phyloP scores from a whole-genome alignment of 2,797 vertebrate species.

The Rhinogobio ventralis region DNA sequence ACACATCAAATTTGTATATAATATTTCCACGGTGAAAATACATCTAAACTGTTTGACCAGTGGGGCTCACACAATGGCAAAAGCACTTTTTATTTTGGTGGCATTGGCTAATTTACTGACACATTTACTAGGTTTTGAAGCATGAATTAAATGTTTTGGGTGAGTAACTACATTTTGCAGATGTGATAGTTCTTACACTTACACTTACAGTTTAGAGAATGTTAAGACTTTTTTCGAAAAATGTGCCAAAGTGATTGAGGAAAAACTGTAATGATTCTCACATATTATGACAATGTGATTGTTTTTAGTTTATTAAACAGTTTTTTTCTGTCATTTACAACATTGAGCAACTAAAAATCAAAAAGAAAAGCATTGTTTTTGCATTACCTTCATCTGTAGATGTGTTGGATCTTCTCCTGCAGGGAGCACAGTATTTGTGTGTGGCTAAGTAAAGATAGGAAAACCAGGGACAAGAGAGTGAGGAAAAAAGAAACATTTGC shows the following conservation, averaged over 20 bases:
- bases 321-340: neutral
- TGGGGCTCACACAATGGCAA: neutral
- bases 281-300: neutral
- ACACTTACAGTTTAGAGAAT: neutral
- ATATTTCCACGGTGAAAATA: neutral
- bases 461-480: neutral
- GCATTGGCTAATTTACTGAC: neutral
- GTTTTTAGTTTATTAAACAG: neutral
- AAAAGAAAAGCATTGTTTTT: neutral
- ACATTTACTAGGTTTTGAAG: neutral
- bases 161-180: neutral
- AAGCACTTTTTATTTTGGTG: neutral
- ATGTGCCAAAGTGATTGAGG: neutral
- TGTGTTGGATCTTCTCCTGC: neutral
- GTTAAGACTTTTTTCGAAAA: neutral
- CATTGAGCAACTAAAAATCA: neutral
- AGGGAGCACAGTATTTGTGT: neutral
- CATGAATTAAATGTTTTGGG: neutral
- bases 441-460: neutral
- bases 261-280: neutral
- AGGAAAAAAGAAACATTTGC: neutral
- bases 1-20: no score
- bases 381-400: slow-evolving; percentile 13
- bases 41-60: neutral
- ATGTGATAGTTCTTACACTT: neutral